Conservation (phyloP, 64 coral and sea anemone species). For the Cladopsammia gracilis region DNA sequence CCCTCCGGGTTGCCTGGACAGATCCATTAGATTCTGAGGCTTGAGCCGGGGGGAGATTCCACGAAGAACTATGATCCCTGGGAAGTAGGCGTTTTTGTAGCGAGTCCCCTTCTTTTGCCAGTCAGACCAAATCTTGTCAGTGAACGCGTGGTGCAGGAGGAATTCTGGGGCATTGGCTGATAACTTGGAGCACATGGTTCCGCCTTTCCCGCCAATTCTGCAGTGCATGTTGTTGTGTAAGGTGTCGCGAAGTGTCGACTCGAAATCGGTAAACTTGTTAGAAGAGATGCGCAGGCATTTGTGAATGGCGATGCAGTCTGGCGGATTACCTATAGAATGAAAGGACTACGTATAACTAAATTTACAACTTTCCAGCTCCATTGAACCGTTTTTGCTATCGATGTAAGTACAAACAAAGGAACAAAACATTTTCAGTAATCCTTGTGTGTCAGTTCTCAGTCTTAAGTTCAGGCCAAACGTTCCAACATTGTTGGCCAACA, state of each 20-base stretch:
- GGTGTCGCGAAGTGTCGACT: slow-evolving; percentile 76
- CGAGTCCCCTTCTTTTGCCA: slow-evolving; percentile 84
- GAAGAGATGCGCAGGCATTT: slow-evolving; percentile 66
- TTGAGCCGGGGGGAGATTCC: slow-evolving; percentile 29
- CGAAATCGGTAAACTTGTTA: slow-evolving; percentile 76
- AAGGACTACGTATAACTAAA: neutral
- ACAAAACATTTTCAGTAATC: no score
- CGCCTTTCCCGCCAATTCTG: slow-evolving; percentile 77
- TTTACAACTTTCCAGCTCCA: no score
- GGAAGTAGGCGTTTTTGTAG: slow-evolving; percentile 69
- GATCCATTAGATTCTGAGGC: slow-evolving; percentile 56
- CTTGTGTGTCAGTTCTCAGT: no score
- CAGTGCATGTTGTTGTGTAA: slow-evolving; percentile 95
- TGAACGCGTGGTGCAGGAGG: slow-evolving; percentile 85
- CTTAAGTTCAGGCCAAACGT: no score
- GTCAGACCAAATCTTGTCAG: slow-evolving; percentile 90
- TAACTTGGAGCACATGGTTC: slow-evolving; percentile 79
- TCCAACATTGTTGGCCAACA: no score
- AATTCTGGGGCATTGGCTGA: slow-evolving; percentile 95
- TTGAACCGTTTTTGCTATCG: no score
- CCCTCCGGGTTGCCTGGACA: slow-evolving; percentile 72
- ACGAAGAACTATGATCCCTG: neutral
- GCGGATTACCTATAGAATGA: slow-evolving; percentile 73
- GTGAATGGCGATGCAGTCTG: slow-evolving; percentile 83
- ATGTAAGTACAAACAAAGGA: no score